Evolutionary conservation across 2,797 vertebrate species (phyloP).

Genomic region (Sitta carolinensis): DNA sequence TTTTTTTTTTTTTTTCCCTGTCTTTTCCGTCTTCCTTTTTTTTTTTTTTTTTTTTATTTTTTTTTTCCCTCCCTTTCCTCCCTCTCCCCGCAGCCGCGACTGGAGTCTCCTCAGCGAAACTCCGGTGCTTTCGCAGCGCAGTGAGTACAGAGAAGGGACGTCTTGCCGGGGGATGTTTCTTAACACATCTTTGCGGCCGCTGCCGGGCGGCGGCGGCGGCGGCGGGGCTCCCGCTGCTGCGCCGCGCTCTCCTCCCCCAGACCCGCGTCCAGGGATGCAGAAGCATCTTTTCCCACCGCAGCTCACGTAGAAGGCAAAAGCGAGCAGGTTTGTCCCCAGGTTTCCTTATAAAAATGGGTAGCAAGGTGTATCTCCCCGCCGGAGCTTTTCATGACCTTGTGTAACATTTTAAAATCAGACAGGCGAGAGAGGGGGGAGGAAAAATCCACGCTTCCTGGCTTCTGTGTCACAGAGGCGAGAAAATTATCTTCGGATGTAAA

Average conservation of each 20-base stretch:
- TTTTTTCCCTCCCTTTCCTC: not conserved
- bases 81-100: not conserved
- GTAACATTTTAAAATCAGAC: not conserved
- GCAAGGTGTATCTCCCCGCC: not conserved
- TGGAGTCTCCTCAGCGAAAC: not conserved
- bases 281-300: slow-evolving; percentile 6
- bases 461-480: not conserved
- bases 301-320: not conserved
- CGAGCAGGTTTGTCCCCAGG: not conserved
- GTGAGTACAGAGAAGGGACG: slow-evolving; percentile 29
- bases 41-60: too few relatives aligned
- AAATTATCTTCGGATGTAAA: not conserved
- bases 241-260: not conserved
- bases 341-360: not conserved
- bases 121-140: not conserved
- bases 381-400: not conserved
- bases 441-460: not conserved
- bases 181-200: not conserved
- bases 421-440: not conserved
- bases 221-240: not conserved
- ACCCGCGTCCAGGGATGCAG: not conserved
- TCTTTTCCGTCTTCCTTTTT: too few relatives aligned
- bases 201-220: not conserved
- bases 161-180: not conserved
- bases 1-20: too few relatives aligned